Evolutionary conservation across 2,113 vertebrate genomes (phyloP), one percentile per base, ranked within the genome.

Genomic region (Dendrocopos noguchii): DNA sequence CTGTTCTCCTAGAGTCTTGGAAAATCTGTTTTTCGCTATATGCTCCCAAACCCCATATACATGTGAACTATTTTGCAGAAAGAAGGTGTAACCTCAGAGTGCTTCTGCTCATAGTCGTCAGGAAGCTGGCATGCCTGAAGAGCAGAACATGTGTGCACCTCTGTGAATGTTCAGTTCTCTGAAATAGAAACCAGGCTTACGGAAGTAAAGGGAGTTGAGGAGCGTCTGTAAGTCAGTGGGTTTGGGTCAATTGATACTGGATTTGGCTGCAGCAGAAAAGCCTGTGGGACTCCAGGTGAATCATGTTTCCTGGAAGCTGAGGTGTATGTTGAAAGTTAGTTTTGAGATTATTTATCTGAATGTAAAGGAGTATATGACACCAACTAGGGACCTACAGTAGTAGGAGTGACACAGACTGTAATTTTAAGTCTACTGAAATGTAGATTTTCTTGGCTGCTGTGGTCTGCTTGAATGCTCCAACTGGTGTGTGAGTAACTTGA

Each of bases 291-390:
- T 88, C 52, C 80, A 93, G 88, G 87, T 96, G 92, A 96, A 89
- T 91, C 56, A 28, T 70, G 42, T 93, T 96, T 96, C 92, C 44
- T 94, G 64, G 64, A 95, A 89, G 63, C 67, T 72, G 68, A 95
- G 42, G 86, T 91, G 22, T 74, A 33, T 92, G 84, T 94, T 96
- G 88, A 93, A 96, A 96, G 92, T 95, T 96, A 95, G 81, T 92
- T 95, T 94, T 95, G 67, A 95, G 84, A 72, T 96, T 94, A 81
- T 94, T 96, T 96, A 76, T 91, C 61, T 92, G 78, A 92, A 91
- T 93, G 81, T 83, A 91, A 92, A 95, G 67, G 78, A 82, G 46
- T 87, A 94, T 89, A 60, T 89, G 94, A 91, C 75, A 95, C 91
- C 91, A 84, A 0, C 88, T 65, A 63, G 95, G 81, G 86, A 92